These are phyloP conservation scores for Ichneumon xanthorius DNA, from an alignment of 2,888 invertebrate genomes.

Conservation along the genomic window DNA sequence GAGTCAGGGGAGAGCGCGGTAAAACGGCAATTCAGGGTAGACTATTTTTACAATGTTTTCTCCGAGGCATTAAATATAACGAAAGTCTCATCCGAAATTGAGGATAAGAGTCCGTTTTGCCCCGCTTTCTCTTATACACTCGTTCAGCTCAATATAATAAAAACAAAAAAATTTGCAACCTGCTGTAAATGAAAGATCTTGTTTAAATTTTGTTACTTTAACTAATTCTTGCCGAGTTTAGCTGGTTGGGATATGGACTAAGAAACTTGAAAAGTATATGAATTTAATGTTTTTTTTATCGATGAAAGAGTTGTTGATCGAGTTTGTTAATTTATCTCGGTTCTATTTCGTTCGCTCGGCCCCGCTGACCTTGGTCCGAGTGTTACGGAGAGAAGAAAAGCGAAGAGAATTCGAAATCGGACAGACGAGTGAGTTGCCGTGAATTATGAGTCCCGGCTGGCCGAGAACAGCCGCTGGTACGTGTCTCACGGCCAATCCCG, in stretches of 20 bases:
- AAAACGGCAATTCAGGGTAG: not conserved
- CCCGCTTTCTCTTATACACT: not conserved
- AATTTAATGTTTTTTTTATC: not conserved
- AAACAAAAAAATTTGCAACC: not conserved
- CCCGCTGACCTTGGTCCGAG: constrained; percentile 44
- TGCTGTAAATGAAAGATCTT: too few relatives aligned
- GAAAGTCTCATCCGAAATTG: not conserved
- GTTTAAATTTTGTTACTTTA: too few relatives aligned
- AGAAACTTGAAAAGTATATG: too few relatives aligned
- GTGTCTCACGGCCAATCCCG: constrained; percentile 25
- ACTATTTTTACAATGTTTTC: not conserved
- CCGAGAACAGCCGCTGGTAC: constrained; percentile 20
- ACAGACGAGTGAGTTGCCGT: constrained; percentile 28
- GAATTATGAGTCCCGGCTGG: constrained; percentile 49
- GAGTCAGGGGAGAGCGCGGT: not conserved
- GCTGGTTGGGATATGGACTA: too few relatives aligned
- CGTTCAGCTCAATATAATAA: not conserved
- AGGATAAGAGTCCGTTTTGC: not conserved
- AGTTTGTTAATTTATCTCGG: not conserved
- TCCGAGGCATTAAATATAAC: not conserved
- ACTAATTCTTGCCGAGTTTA: too few relatives aligned
- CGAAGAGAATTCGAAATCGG: constrained; percentile 41
- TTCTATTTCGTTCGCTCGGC: not conserved
- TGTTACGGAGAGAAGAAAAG: constrained; percentile 1
- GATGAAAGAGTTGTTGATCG: not conserved